phyloP scores from a whole-genome alignment of 2,113 vertebrate species.

The Lagopus leucura region DNA sequence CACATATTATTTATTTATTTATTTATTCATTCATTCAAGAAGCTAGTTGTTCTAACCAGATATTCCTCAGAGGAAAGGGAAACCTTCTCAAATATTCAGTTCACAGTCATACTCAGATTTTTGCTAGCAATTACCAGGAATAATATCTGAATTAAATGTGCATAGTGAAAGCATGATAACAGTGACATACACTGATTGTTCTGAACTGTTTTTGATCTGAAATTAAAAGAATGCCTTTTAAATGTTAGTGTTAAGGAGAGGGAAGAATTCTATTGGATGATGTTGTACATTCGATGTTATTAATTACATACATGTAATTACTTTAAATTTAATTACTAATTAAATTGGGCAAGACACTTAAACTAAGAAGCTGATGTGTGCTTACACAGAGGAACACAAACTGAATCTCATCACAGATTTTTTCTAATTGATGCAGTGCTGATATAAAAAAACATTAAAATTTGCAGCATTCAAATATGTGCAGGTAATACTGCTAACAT shows the following conservation, averaged over 20 bases:
- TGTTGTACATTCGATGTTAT: background rate
- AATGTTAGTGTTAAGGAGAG: background rate
- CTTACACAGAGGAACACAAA: background rate
- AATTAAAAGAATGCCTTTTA: background rate
- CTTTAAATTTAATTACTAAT: background rate
- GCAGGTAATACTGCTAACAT: background rate
- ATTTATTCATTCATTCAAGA: background rate
- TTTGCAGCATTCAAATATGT: background rate
- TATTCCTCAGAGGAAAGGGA: background rate
- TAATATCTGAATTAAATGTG: background rate
- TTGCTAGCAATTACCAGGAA: background rate
- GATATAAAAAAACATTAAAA: background rate
- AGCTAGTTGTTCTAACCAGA: background rate
- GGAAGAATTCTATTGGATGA: background rate
- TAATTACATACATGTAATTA: background rate
- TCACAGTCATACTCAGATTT: background rate
- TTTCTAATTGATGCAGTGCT: background rate
- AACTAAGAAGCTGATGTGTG: background rate
- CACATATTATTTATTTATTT: too few species aligned
- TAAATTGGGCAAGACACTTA: background rate
- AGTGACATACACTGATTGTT: background rate
- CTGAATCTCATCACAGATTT: background rate
- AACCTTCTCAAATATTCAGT: background rate
- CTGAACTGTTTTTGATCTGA: background rate
- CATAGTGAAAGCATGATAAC: fast-evolving